Evolutionary conservation across 1,140 invertebrate species (phyloP).

Genomic region (Elymnias hypermnestra): DNA sequence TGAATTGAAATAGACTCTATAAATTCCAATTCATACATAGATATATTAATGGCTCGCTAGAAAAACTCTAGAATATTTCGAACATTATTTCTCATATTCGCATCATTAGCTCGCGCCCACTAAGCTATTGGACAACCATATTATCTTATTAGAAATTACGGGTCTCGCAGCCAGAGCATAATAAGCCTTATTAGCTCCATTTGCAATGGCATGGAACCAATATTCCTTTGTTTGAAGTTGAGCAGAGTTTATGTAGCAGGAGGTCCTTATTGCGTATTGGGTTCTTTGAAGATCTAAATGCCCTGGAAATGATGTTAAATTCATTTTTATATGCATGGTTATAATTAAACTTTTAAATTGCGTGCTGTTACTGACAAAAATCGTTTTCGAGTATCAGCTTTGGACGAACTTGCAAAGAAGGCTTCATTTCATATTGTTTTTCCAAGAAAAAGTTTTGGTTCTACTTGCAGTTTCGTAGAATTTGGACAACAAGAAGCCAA

Average conservation of each 20-base stretch:
- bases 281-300: slow-evolving; percentile 5
- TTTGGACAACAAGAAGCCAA: too few species aligned
- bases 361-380: too few species aligned
- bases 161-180: slow-evolving; percentile 24
- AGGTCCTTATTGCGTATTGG: slow-evolving; percentile 39
- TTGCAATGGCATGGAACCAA: slow-evolving; percentile 15
- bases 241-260: slow-evolving; percentile 37
- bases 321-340: too few species aligned
- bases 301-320: slow-evolving; percentile 23
- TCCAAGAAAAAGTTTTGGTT: too few species aligned
- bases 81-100: slow-evolving; percentile 32
- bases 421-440: too few species aligned
- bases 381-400: too few species aligned
- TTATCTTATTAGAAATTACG: slow-evolving; percentile 51
- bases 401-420: too few species aligned
- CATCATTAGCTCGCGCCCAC: slow-evolving; percentile 32
- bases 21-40: too few species aligned
- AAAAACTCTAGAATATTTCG: not conserved
- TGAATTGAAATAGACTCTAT: too few species aligned
- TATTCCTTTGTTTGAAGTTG: slow-evolving; percentile 32
- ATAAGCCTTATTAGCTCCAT: slow-evolving; percentile 24
- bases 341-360: too few species aligned
- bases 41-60: too few species aligned
- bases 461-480: too few species aligned
- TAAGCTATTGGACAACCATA: slow-evolving; percentile 34